Evolutionary conservation across 2,113 vertebrate species (phyloP).

Genomic region (Orycteropus afer): DNA sequence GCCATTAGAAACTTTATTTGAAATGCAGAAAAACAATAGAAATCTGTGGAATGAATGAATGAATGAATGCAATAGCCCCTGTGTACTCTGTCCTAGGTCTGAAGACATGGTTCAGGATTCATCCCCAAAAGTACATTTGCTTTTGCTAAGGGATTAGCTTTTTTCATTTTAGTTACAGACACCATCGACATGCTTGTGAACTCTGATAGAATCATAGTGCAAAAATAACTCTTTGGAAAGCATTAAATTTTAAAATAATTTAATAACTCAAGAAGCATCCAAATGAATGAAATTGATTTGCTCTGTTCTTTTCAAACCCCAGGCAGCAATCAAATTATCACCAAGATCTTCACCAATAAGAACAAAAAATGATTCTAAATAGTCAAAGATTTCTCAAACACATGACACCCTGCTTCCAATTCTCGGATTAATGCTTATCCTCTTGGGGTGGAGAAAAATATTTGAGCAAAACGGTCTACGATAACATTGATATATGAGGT

Average conservation of each 20-base stretch:
- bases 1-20: neutral
- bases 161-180: neutral
- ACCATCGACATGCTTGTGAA: neutral
- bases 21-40: constrained; percentile 4
- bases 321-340: constrained; percentile 33
- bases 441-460: neutral
- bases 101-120: neutral
- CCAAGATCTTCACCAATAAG: constrained; percentile 10
- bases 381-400: constrained; percentile 28
- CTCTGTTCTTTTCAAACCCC: constrained; percentile 38
- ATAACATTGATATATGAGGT: neutral
- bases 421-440: neutral
- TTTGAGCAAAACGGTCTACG: neutral
- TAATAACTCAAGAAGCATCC: constrained; percentile 39
- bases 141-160: neutral
- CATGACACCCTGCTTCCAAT: neutral
- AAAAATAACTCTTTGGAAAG: constrained; percentile 33
- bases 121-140: neutral
- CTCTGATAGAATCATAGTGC: neutral
- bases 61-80: neutral
- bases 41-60: neutral
- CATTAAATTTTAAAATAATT: constrained; percentile 46
- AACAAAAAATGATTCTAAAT: constrained; percentile 32
- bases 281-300: constrained; percentile 55
- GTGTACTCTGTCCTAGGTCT: neutral